Percentiles rank a stretch among this genome's conserved stretches.
Evolutionary conservation across 2,888 invertebrate species (phyloP).

Genomic region (Eugnorisma glareosa): DNA sequence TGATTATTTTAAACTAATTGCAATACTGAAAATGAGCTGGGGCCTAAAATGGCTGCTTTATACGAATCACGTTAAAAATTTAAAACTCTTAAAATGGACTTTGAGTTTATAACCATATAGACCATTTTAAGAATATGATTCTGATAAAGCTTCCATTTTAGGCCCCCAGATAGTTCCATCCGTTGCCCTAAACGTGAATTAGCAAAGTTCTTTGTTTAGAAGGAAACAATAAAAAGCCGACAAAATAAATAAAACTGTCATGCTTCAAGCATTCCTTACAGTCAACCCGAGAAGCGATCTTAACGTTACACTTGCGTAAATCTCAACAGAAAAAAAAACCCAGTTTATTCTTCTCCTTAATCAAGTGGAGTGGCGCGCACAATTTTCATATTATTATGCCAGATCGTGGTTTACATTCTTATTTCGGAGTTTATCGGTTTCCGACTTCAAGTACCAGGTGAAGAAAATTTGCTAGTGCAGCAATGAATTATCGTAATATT

Average conservation of each 20-base stretch:
- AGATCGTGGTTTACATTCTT: constrained; percentile 50
- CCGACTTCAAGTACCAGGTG: constrained; percentile 50
- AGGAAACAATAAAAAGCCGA: constrained; percentile 12
- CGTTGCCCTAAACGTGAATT: not conserved
- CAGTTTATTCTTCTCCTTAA: constrained; percentile 43
- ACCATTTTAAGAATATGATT: no score
- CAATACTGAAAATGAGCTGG: not conserved
- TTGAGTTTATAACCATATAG: no score
- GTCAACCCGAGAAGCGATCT: constrained; percentile 27
- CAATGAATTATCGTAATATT: not conserved
- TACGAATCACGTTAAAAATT: no score
- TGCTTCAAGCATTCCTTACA: constrained; percentile 16
- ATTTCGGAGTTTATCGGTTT: constrained; percentile 55
- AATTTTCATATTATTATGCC: constrained; percentile 48
- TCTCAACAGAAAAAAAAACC: constrained; percentile 35
- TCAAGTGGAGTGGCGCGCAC: constrained; percentile 63
- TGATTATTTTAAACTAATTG: not conserved
- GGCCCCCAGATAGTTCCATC: not conserved
- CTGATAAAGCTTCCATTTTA: no score
- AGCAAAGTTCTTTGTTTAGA: not conserved
- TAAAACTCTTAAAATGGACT: no score
- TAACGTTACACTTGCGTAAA: constrained; percentile 35
- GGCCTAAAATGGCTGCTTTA: no score
- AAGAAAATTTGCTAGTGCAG: constrained; percentile 58
- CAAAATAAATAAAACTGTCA: constrained; percentile 44